Base-by-base conservation (phyloP, 1,140 invertebrate genomes). In the Melipona quadrifasciata region DNA sequence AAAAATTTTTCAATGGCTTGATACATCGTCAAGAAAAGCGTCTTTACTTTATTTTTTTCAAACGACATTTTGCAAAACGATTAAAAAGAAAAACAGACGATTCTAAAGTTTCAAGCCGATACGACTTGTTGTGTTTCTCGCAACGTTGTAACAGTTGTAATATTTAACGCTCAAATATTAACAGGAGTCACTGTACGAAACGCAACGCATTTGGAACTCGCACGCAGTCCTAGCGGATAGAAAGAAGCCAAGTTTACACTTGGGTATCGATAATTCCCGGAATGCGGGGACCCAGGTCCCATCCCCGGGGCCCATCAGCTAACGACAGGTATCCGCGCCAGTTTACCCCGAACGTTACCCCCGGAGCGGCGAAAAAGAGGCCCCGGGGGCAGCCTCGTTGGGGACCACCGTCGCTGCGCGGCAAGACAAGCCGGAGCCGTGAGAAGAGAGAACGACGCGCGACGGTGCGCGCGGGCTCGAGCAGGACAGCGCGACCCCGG, bases 371-470 rank as follows among this genome's bases (percentile, higher is more conserved):
- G 82, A 83, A 78, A 78, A 83, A 78, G 74, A 83, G 75, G 82
- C 82, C 82, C 65, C 80, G 80, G 65, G 81, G 82, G 82, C 82
- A 83, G 74, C 82, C 82, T 83, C 82, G 82, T 83, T 83, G 74
- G 82, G 82, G 82, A 83, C 82, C 82, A 83, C 82, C 82, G 82
- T 67, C 75, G 82, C 82, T 65, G 82, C 27, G 75, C 75, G 82
- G 57, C n/a, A 83, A 83, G 82, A 83, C 82, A 83, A 78, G 76
- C 47, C 82, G 82, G 82, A 83, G 82, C 82, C 82, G 75, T 67
- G 64, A 83, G 71, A 61, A 83, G 71, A 61, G 67, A 79, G 82
- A 72, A 39, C 65, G 31, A 55, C 53, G 64, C 19, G 39, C 34
- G 64, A 70, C 61, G 47, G 4, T 24, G 58, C 14, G n/a, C 39